Conservation (phyloP, 2,113 vertebrate species). For the Labeo catla region DNA sequence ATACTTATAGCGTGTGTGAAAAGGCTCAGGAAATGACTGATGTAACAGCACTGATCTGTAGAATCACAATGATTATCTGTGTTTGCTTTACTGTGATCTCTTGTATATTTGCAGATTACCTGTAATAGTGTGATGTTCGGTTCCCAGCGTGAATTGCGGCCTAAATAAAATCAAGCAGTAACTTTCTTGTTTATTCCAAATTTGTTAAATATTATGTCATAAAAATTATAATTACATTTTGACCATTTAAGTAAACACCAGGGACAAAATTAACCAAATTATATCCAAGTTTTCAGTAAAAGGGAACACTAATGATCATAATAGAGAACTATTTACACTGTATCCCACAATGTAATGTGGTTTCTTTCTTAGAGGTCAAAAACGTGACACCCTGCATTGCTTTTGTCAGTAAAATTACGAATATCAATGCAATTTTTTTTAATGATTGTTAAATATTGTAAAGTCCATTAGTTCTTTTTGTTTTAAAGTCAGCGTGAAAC, state of each 20-base stretch:
- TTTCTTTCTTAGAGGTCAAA: not conserved
- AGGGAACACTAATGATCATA: not conserved
- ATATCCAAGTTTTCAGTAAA: not conserved
- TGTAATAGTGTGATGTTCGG: not conserved
- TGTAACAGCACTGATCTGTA: conserved; percentile 4
- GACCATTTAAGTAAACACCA: not conserved
- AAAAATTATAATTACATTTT: not conserved
- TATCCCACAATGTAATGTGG: not conserved
- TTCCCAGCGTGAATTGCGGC: not conserved
- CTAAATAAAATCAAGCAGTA: not conserved
- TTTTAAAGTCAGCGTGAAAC: not conserved
- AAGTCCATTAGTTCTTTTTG: not conserved
- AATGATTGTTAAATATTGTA: not conserved
- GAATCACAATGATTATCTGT: conserved; percentile 1
- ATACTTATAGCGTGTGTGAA: not conserved
- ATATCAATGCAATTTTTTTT: not conserved
- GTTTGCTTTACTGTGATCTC: conserved; percentile 5
- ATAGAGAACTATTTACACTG: not conserved
- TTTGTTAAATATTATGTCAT: not conserved
- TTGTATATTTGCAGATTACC: not conserved
- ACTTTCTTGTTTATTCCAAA: not conserved
- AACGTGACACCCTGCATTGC: not conserved
- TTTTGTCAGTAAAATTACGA: not conserved
- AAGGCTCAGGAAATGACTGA: conserved; percentile 1
- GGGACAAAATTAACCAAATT: not conserved